Percentiles rank a stretch among this genome's conserved stretches.
Evolutionary conservation across 2,888 invertebrate species (phyloP).

Genomic region (Schizaphis graminum): DNA sequence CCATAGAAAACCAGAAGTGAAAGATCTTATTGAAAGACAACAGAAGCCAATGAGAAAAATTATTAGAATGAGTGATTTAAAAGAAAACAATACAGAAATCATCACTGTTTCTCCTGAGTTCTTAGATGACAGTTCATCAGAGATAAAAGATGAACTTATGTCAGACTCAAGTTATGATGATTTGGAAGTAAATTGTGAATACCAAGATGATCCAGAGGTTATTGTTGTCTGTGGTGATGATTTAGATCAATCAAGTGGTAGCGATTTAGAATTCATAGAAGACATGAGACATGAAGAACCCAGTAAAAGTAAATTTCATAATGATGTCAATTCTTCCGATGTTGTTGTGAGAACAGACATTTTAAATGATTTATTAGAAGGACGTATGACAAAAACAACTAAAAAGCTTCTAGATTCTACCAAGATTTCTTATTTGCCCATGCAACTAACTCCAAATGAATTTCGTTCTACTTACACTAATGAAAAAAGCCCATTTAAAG

Average conservation of each 20-base stretch:
- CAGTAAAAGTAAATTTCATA: constrained; percentile 38
- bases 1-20: background rate
- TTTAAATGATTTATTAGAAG: constrained; percentile 59
- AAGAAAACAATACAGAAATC: constrained; percentile 60
- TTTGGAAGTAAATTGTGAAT: constrained; percentile 2
- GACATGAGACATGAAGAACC: constrained; percentile 8
- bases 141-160: background rate
- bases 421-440: constrained; percentile 60
- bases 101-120: constrained; percentile 59
- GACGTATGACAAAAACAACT: constrained; percentile 58
- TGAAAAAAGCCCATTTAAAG: constrained; percentile 58
- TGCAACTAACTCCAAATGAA: constrained; percentile 57
- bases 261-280: constrained; percentile 51
- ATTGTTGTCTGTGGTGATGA: constrained; percentile 55
- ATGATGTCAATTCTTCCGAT: constrained; percentile 47
- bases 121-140: constrained; percentile 41
- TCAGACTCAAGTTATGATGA: constrained; percentile 53
- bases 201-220: constrained; percentile 55
- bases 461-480: constrained; percentile 44
- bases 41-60: constrained; percentile 31
- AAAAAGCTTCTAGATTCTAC: constrained; percentile 61
- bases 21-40: constrained; percentile 23
- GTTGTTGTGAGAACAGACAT: constrained; percentile 56
- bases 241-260: constrained; percentile 45
- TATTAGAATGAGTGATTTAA: constrained; percentile 47